phyloP scores from a whole-genome alignment of 2,888 invertebrate genomes.

The Polia nebulosa region DNA sequence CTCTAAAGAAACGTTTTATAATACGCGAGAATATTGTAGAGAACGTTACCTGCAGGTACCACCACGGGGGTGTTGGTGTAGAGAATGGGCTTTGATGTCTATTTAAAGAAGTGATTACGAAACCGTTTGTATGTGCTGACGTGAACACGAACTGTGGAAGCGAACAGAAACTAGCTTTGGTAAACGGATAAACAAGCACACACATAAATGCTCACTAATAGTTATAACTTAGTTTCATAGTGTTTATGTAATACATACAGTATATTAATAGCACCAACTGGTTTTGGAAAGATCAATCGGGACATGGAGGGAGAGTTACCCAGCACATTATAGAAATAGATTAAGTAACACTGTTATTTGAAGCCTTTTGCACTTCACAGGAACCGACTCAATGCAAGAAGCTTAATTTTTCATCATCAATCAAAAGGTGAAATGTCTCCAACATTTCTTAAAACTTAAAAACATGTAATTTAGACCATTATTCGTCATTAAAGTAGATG shows the following conservation, averaged over 20 bases:
- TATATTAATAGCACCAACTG: constrained; percentile 2
- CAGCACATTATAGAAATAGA: not conserved
- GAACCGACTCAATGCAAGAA: too few species aligned
- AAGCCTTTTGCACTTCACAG: too few species aligned
- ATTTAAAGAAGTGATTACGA: constrained; percentile 13
- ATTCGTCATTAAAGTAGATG: constrained; percentile 4
- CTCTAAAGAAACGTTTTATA: constrained; percentile 12
- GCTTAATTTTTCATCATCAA: too few species aligned
- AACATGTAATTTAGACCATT: too few species aligned
- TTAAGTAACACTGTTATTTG: too few species aligned
- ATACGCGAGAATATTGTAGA: constrained; percentile 1
- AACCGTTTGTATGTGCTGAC: not conserved
- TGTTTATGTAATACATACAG: not conserved
- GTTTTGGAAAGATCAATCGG: not conserved
- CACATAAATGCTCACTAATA: not conserved
- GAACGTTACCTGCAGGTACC: not conserved
- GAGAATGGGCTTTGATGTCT: not conserved
- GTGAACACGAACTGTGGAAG: not conserved
- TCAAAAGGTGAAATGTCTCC: too few species aligned
- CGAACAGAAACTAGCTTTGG: constrained; percentile 15
- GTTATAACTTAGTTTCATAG: not conserved
- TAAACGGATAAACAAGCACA: not conserved
- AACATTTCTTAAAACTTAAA: not conserved
- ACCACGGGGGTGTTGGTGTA: not conserved
- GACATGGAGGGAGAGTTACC: not conserved